Percentiles rank a stretch among this genome's conserved stretches.
These are phyloP conservation scores for Pterophyllum scalare DNA, from an alignment of 2,113 vertebrate genomes.

Conservation along the genomic window DNA sequence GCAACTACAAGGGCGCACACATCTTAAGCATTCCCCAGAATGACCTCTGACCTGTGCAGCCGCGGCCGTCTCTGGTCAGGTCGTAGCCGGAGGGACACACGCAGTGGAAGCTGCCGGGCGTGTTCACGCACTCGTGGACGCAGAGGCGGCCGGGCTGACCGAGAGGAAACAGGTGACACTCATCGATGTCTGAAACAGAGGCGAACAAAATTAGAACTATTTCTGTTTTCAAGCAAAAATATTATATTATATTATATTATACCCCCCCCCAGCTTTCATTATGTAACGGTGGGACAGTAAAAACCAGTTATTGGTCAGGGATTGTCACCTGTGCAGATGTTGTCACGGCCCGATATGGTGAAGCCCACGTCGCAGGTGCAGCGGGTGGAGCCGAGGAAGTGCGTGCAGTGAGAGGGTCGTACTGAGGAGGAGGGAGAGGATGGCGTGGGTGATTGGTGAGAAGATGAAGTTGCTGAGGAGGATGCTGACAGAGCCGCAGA, in stretches of 20 bases:
- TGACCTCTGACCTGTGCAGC: slow-evolving; percentile 79
- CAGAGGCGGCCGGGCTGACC: slow-evolving; percentile 81
- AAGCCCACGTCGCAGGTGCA: slow-evolving; percentile 87
- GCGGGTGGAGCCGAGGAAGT: slow-evolving; percentile 78
- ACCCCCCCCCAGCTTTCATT: neutral
- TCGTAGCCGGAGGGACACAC: slow-evolving; percentile 84
- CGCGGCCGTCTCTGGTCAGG: slow-evolving; percentile 74
- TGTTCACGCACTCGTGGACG: slow-evolving; percentile 84
- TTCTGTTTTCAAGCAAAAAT: neutral
- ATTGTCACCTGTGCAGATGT: slow-evolving; percentile 83
- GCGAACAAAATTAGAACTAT: fast-evolving
- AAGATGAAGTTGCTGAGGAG: neutral
- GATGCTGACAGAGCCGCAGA: slow-evolving; percentile 37
- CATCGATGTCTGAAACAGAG: slow-evolving; percentile 82
- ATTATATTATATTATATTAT: too few species aligned
- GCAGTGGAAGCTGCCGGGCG: slow-evolving; percentile 86
- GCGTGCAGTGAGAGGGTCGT: slow-evolving; percentile 83
- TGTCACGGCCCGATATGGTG: slow-evolving; percentile 78
- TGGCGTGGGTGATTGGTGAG: neutral
- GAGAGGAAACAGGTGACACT: slow-evolving; percentile 84
- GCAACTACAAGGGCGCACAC: neutral
- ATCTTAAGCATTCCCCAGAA: too few species aligned
- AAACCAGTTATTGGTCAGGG: fast-evolving
- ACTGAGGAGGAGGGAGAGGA: slow-evolving; percentile 73
- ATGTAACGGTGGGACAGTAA: too few species aligned